Percentiles rank a stretch among this genome's conserved stretches.
These are phyloP conservation scores for Coracias cyanogaster DNA, from an alignment of 2,797 vertebrate genomes.

Conservation along the genomic window DNA sequence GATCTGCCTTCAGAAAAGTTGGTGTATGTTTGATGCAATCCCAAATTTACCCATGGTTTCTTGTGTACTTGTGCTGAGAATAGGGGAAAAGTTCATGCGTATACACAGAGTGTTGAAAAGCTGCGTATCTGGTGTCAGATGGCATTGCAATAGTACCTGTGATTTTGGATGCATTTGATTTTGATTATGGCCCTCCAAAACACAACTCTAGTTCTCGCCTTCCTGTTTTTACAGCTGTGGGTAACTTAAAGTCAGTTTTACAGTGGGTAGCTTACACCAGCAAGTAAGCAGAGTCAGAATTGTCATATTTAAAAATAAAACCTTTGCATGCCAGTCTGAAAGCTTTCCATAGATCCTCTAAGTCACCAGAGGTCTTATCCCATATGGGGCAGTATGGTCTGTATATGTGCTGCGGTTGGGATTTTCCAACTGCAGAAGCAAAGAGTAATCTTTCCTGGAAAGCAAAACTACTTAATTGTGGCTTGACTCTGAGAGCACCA, in stretches of 20 bases:
- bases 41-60: background rate
- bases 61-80: background rate
- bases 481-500: conserved; percentile 68
- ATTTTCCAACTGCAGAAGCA: background rate
- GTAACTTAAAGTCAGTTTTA: too few relatives aligned
- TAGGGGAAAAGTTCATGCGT: background rate
- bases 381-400: background rate
- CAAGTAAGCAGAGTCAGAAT: background rate
- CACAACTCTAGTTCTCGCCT: background rate
- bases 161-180: background rate
- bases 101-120: background rate
- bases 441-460: conserved; percentile 2
- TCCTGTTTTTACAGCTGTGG: background rate
- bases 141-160: background rate
- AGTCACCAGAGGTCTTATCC: background rate
- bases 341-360: background rate
- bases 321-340: background rate
- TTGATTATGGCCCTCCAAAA: background rate
- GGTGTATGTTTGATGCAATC: background rate
- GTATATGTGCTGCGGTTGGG: background rate
- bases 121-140: background rate
- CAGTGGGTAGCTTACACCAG: background rate
- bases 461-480: conserved; percentile 67
- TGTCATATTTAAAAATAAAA: background rate
- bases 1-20: background rate